phyloP scores from a whole-genome alignment of 1,140 invertebrate genomes.

The Laupala kohalensis region DNA sequence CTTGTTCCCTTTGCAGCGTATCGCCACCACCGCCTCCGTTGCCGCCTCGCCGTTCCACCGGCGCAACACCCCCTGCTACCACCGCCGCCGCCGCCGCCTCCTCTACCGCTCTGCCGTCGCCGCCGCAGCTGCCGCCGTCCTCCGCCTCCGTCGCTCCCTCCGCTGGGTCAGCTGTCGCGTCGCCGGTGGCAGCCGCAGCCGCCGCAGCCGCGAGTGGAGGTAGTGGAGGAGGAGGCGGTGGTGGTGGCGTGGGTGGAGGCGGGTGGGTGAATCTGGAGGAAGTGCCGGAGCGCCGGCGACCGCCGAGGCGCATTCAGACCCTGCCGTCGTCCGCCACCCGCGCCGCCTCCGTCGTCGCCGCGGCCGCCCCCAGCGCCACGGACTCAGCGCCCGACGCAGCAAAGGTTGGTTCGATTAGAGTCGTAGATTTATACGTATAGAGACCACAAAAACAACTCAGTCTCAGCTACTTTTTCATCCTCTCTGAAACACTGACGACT shows the following conservation, averaged over 20 bases:
- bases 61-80: no score
- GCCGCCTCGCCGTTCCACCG: no score
- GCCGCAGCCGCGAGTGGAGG: conserved; percentile 20
- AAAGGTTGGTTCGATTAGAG: conserved; percentile 34
- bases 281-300: conserved; percentile 61
- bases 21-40: no score
- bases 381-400: conserved; percentile 24
- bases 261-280: conserved; percentile 75
- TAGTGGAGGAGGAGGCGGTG: conserved; percentile 4
- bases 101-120: background rate
- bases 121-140: no score
- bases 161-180: background rate
- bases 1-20: no score
- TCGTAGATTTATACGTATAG: no score
- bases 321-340: conserved; percentile 45
- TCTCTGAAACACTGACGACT: no score
- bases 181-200: conserved; percentile 18
- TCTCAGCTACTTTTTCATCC: no score
- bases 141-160: conserved; percentile 1
- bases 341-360: background rate
- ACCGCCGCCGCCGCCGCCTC: conserved; percentile 7
- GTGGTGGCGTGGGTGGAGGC: background rate
- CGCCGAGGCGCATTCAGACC: conserved; percentile 65
- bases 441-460: no score
- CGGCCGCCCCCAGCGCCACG: background rate